Base-by-base conservation (phyloP, 2,797 vertebrate genomes). In the Sternotherus odoratus region DNA sequence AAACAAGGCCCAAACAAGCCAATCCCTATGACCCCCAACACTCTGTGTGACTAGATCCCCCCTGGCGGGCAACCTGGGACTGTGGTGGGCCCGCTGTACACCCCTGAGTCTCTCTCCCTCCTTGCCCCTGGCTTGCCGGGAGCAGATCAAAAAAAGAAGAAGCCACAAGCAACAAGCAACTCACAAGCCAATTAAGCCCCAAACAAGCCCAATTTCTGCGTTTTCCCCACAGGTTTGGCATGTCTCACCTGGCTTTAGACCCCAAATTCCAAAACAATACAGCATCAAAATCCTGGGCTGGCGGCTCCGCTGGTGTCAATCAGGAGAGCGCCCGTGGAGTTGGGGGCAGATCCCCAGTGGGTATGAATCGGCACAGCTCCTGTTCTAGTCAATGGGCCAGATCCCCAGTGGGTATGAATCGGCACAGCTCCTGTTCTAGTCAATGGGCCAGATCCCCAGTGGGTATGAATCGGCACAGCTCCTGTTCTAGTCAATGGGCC, bases 251-350 rank as follows among this genome's bases (percentile, higher is more conserved):
- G 33, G 8, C 60, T 66, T 66, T 66, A n/a, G 33, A n/a, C 19
- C 33, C 60, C 60, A 66, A 17, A 17, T n/a, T 66, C 60, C 69
- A 28, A 26, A 74, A 8, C 69, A 74, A 43, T 12, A 12, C 36
- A 75, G 43, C 43, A 30, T 3, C 43, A 28, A 26, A 10, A 8
- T 46, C 39, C 87, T 36, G 0, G 0, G 1, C 4, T 66, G 48
- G n/a, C 1, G 24, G 46, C 81, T 77, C 49, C n/a, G n/a, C 49
- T 56, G 79, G 79, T 48, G 51, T 16, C 8, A 43, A 74, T 15
- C 69, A 74, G 23, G 43, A 24, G 46, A 24, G 12, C 13, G 1
- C 12, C 72, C 12, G n/a, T 24, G 36, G 66, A 11, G 19, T 17
- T 23, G n/a, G 63, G 63, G n/a, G n/a, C 63, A 69, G n/a, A 69